Evolutionary conservation across 2,888 invertebrate species (phyloP), one percentile per base, ranked within the genome.

Genomic region (Netelia fuscicornis): DNA sequence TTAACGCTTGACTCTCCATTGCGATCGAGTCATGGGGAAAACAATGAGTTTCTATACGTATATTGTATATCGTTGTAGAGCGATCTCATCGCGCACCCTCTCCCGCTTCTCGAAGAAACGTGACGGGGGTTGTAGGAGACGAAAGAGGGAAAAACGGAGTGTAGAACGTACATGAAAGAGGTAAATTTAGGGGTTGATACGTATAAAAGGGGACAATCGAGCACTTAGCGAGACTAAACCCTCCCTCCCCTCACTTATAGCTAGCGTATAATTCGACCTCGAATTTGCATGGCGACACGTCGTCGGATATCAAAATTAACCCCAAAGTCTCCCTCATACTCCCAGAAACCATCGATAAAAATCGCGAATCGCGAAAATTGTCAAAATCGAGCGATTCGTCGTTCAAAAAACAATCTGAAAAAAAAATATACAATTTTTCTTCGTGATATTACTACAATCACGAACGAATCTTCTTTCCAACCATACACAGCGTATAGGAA

Each of bases 1-100:
- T 92, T 92, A 91, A 92, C 89, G 89, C 92, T 93, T 92, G 92
- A 93, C 92, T 93, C 90, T 80, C 80, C 20, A 68, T 83, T 81
- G 82, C 82, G 78, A 89, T 72, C 64, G 89, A 92, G 90, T 91
- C 90, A 90, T 82, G 85, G 89, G 1, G 20, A 91, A 85, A 91
- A 93, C 91, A 93, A 92, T 91, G 87, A 90, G 83, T 84, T 67
- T 25, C 30, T 77, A 52, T 71, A 75, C 54, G 62, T 58, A 65
- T 48, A 44, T 20, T 37, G 48, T 76, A 62, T 42, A 68, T 58
- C 70, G 17, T 17, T 64, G 71, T 56, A 62, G 17, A 78, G 79
- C 70, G 79, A 85, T 85, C 82, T 65, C 81, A 81, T 84, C 79
- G 79, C 25, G 56, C 54, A 76, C 42, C 72, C 86, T 82, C 77